phyloP scores from a whole-genome alignment of 1,140 invertebrate genomes.

The Rhagoletis zephyria region DNA sequence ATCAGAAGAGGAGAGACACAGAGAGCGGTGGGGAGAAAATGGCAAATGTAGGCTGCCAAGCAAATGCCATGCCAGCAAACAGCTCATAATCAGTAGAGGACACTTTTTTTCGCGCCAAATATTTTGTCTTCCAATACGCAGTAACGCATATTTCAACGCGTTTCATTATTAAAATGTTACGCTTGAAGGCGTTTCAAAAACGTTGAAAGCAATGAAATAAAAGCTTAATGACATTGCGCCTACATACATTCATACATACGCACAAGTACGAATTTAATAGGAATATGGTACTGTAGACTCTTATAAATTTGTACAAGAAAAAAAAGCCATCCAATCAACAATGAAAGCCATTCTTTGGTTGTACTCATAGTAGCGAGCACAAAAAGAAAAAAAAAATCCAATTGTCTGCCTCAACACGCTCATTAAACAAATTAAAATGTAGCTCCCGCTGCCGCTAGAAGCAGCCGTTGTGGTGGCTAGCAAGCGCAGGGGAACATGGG shows the following conservation, averaged over 20 bases:
- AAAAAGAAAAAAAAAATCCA: conserved; percentile 51
- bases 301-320: not conserved
- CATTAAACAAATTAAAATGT: conserved; percentile 57
- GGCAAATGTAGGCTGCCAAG: not conserved
- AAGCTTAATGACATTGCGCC: conserved; percentile 49
- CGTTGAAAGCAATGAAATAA: conserved; percentile 52
- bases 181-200: conserved; percentile 57
- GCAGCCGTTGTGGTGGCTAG: not conserved
- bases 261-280: not conserved
- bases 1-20: not conserved
- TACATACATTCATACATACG: conserved; percentile 13
- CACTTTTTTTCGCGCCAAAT: not conserved
- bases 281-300: not conserved
- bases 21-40: not conserved
- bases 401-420: conserved; percentile 55
- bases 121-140: conserved; percentile 18
- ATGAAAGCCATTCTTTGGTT: conserved; percentile 16
- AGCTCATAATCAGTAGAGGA: too few species aligned
- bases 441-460: not conserved
- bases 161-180: conserved; percentile 58
- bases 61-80: not conserved
- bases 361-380: not conserved
- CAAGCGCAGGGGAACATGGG: not conserved
- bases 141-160: conserved; percentile 35
- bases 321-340: not conserved